A percentile compares a stretch with the other conserved stretches of the same genome.
Conservation (phyloP, 1,140 invertebrate genomes). For the Vanessa atalanta region DNA sequence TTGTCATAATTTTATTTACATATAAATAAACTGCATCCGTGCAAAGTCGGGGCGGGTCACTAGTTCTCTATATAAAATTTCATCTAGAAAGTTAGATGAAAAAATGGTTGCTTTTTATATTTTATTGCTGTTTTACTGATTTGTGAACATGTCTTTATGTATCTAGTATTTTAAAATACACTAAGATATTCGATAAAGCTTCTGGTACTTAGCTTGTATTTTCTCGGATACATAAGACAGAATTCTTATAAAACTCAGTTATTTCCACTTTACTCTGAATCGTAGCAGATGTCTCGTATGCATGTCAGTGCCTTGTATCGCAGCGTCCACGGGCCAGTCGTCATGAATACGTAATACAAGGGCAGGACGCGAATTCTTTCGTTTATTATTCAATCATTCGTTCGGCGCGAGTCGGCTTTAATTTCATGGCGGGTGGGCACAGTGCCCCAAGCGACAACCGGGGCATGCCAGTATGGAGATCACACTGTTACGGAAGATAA, state of each 20-base stretch:
- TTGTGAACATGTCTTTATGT: too few relatives aligned
- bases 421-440: conserved; percentile 80
- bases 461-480: conserved; percentile 58
- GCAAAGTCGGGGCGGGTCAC: too few relatives aligned
- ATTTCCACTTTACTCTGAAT: conserved; percentile 19
- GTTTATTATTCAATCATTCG: conserved; percentile 81
- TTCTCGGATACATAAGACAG: not conserved
- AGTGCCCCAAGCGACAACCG: conserved; percentile 60
- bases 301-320: conserved; percentile 48
- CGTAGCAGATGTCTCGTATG: conserved; percentile 51
- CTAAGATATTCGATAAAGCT: not conserved
- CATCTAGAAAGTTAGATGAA: too few relatives aligned
- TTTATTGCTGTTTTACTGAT: too few relatives aligned
- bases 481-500: conserved; percentile 24
- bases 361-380: conserved; percentile 79
- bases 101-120: too few relatives aligned
- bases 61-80: too few relatives aligned
- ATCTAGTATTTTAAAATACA: too few relatives aligned
- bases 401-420: conserved; percentile 78
- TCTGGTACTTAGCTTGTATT: not conserved
- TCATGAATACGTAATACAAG: conserved; percentile 80
- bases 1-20: too few relatives aligned
- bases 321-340: conserved; percentile 67
- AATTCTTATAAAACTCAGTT: not conserved
- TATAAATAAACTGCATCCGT: too few relatives aligned